Base-by-base conservation (phyloP, 2,797 vertebrate species). In the Hipposideros larvatus region DNA sequence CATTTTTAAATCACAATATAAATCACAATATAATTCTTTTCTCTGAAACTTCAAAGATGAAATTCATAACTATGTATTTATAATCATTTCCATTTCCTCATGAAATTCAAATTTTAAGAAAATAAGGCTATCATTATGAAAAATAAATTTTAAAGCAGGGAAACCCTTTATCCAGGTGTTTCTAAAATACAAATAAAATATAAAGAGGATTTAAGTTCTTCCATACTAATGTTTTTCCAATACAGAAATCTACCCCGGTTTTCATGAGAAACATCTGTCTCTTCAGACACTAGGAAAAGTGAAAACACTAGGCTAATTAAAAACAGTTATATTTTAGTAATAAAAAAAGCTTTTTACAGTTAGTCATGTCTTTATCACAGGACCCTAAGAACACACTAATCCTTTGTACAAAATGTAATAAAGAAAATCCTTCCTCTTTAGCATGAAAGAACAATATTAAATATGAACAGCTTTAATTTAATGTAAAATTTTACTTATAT, bases 51-150 rank as follows among this genome's bases (percentile, higher is more conserved):
- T 90, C 77, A 93, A 91, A 94, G 82, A 92, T 13, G 15, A 53
- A 93, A 87, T 83, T 95, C 57, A 34, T 87, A 86, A 75, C 53
- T 82, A 2, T 70, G 21, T 31, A 87, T 86, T 96, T 90, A 74
- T 71, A 82, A 92, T 88, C 41, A 96, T 78, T 92, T 96, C 74
- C 70, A 96, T 63, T 79, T 48, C n/a, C 13, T 53, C 65, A 84
- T 84, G 68, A 93, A 94, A 92, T 95, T 90, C 59, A 96, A 89
- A 87, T 90, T 95, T 86, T 88, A 95, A 95, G 71, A 66, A 31
- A 86, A 28, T 68, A 82, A 83, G 63, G 24, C 18, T 82, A 90
- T 77, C 14, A 15, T 80, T 71, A 86, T 55, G 78, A 65, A 90
- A 93, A 96, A 61, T 11, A 74, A 94, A n/a, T 78, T 87, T 95